These are phyloP conservation scores for Uria aalge DNA, from an alignment of 2,113 vertebrate species.

Conservation along the genomic window DNA sequence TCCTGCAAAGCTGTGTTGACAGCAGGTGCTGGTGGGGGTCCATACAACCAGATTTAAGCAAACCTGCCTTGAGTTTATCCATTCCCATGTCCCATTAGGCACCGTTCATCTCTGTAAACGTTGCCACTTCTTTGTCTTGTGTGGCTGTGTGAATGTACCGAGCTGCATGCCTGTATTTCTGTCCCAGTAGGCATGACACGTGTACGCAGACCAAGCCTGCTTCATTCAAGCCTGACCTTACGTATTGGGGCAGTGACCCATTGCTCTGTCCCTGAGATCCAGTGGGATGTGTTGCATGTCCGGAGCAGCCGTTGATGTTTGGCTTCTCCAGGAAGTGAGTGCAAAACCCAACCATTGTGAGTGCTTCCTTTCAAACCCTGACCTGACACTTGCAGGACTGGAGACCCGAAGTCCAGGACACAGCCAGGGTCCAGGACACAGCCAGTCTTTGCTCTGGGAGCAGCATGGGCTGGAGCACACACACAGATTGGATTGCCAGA, in stretches of 20 bases:
- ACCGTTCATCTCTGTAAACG: conserved; percentile 12
- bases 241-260: background rate
- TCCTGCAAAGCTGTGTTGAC: background rate
- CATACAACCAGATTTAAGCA: background rate
- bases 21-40: background rate
- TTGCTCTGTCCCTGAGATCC: background rate
- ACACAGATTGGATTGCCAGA: background rate
- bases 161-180: conserved; percentile 50
- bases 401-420: background rate
- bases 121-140: conserved; percentile 47
- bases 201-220: background rate
- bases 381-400: background rate
- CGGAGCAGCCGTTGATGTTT: background rate
- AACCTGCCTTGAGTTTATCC: conserved; percentile 24
- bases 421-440: background rate
- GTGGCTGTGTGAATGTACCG: conserved; percentile 56
- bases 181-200: background rate
- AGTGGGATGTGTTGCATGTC: background rate
- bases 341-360: background rate
- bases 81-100: background rate
- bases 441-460: background rate
- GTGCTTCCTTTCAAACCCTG: background rate
- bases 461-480: background rate
- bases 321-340: background rate
- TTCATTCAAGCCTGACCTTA: background rate